phyloP scores from a whole-genome alignment of 2,888 invertebrate genomes.

The Ormyrus pomaceus region DNA sequence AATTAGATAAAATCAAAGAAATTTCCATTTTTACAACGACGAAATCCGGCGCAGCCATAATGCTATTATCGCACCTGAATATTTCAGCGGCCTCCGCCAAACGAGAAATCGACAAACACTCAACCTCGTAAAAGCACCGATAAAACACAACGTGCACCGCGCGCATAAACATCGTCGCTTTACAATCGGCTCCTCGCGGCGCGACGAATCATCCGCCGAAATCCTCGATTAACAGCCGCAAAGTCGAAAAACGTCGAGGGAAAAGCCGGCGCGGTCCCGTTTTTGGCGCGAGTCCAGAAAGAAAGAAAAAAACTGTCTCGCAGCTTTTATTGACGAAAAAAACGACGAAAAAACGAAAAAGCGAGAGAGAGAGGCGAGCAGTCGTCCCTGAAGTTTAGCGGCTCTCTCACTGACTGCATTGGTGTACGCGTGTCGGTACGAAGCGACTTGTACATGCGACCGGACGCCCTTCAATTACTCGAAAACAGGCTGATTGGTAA shows the following conservation, averaged over 20 bases:
- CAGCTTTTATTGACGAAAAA: background rate
- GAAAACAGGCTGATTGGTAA: constrained; percentile 53
- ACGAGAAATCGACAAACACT: no score
- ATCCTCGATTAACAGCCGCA: no score
- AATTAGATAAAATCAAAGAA: no score
- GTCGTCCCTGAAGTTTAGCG: constrained; percentile 44
- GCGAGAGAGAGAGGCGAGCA: background rate
- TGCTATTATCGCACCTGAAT: no score
- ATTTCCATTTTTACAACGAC: no score
- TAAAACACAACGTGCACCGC: no score
- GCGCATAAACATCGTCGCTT: no score
- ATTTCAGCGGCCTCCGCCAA: no score
- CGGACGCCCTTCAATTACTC: constrained; percentile 56
- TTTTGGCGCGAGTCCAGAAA: constrained; percentile 16
- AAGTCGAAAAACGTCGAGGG: background rate
- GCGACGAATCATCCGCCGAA: no score
- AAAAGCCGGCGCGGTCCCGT: background rate
- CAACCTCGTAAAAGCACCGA: no score
- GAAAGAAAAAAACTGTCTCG: background rate
- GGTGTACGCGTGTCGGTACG: background rate
- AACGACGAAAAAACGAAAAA: constrained; percentile 13
- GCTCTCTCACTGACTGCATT: background rate
- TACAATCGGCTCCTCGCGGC: no score
- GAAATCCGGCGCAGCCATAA: no score
- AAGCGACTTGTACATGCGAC: constrained; percentile 42